Evolutionary conservation across 2,888 invertebrate species (phyloP), one percentile per base, ranked within the genome.

Genomic region (Nemapogon koenigi): DNA sequence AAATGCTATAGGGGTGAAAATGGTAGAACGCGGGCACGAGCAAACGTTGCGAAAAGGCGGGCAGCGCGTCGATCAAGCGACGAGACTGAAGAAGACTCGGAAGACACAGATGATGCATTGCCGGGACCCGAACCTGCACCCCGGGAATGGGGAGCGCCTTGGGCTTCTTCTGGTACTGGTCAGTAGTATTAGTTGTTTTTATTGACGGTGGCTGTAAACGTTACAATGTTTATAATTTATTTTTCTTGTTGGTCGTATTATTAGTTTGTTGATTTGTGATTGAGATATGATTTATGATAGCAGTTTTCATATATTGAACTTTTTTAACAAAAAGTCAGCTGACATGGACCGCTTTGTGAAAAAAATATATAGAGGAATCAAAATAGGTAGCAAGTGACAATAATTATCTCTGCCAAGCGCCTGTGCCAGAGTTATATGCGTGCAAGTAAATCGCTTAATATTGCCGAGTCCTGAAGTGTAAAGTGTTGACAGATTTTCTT

Each of bases 81-180:
- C 58, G 76, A 78, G 45, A 73, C 66, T 53, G 76, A 76, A 48
- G 76, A 75, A 51, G 76, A 76, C 57, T 71, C 73, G 27, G 69
- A 68, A 55, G 76, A 66, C 46, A 72, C 69, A 10, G 78, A 76
- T 57, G 78, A 76, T 16, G 38, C 38, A 8, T 38, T 30, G 17
- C 76, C 76, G 38, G 73, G 57, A 0, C 76, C 78, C 26, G 75
- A 71, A 53, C 73, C 75, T 38, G 72, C 80, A 53, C 73, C 78
- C 40, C 55, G 76, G 41, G 78, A 76, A 52, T 80, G 80, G 80
- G 80, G 80, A 53, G 80, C 80, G 48, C 80, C 80, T 19, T 80
- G 80, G 80, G 78, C 78, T 16, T 75, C 78, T 43, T 62, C 71
- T 1, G 73, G 72, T 52, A 64, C 68, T 41, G 70, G 76, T 76